Evolutionary conservation across 2,888 invertebrate species (phyloP).

Genomic region (Parnassius smintheus): DNA sequence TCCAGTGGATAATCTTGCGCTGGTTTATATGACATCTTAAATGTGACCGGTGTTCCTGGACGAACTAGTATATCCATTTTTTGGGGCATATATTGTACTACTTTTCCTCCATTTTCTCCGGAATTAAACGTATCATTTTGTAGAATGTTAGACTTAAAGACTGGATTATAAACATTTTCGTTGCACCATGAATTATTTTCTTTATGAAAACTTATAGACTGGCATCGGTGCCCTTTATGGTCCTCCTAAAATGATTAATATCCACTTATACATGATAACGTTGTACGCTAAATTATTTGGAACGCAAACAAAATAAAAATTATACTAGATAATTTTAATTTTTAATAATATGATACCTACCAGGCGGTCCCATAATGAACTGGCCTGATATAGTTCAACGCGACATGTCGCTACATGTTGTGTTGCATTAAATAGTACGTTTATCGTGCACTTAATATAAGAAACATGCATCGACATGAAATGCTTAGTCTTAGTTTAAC

Average conservation of each 20-base stretch:
- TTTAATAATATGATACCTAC: no score
- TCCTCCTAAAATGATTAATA: conserved; percentile 35
- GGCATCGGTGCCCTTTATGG: conserved; percentile 40
- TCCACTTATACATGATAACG: neutral
- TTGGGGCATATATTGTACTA: conserved; percentile 81
- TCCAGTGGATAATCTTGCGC: conserved; percentile 90
- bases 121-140: conserved; percentile 33
- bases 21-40: conserved; percentile 79
- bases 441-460: no score
- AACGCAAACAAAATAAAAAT: no score
- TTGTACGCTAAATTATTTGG: no score
- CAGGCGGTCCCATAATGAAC: no score
- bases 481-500: no score
- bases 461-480: no score
- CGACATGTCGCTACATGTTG: no score
- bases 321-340: no score
- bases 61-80: conserved; percentile 62
- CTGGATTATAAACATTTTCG: conserved; percentile 35
- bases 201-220: conserved; percentile 30
- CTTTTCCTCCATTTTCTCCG: conserved; percentile 24
- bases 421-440: no score
- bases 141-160: neutral
- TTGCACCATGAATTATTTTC: conserved; percentile 44
- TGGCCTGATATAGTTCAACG: no score
- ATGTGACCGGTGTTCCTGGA: conserved; percentile 42